Conservation (phyloP, 2,113 vertebrate species). For the Falco punctatus region DNA sequence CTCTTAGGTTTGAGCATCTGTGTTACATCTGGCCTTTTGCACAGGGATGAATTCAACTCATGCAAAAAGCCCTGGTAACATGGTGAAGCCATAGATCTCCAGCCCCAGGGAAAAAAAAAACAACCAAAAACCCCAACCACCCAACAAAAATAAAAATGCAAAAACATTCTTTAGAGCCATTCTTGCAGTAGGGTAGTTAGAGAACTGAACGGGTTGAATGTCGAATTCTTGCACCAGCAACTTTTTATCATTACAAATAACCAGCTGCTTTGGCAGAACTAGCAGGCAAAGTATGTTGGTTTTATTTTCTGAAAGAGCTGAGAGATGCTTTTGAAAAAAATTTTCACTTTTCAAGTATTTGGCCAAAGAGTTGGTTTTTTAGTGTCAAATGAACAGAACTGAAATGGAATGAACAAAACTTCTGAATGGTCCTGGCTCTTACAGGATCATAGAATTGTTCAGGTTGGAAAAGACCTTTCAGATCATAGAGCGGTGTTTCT, state of each 20-base stretch:
- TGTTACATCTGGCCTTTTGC: background rate
- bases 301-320: background rate
- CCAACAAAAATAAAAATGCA: no score
- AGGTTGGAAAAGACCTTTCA: no score
- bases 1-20: background rate
- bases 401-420: background rate
- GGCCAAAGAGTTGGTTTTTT: background rate
- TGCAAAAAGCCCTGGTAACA: background rate
- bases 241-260: background rate
- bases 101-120: background rate
- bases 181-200: background rate
- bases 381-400: background rate
- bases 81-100: background rate
- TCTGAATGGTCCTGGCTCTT: background rate
- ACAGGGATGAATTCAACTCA: background rate
- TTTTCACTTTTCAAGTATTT: background rate
- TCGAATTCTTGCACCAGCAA: background rate
- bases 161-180: background rate
- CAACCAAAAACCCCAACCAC: no score
- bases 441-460: no score
- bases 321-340: background rate
- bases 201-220: background rate
- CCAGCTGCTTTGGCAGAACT: background rate
- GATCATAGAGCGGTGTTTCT: background rate
- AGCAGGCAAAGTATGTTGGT: background rate